Percentiles rank a stretch among this genome's conserved stretches.
phyloP scores from a whole-genome alignment of 2,113 vertebrate genomes.

The Polyodon spathula region DNA sequence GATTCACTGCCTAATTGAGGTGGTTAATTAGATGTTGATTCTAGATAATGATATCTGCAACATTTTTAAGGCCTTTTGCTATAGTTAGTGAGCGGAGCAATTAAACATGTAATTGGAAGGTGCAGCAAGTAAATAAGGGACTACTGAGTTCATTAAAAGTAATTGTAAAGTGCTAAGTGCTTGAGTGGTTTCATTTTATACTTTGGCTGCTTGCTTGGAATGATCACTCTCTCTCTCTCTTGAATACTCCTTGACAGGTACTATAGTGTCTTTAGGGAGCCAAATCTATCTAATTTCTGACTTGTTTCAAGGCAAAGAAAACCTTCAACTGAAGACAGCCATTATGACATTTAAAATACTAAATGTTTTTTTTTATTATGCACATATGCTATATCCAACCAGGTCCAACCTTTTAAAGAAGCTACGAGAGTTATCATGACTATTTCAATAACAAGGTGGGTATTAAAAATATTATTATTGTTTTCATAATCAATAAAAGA shows the following conservation, averaged over 20 bases:
- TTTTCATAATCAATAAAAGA: too few relatives aligned
- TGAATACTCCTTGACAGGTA: background rate
- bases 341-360: too few relatives aligned
- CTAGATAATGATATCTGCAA: conserved; percentile 33
- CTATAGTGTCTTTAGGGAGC: too few relatives aligned
- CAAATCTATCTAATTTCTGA: too few relatives aligned
- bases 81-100: conserved; percentile 42
- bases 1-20: conserved; percentile 28
- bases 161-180: conserved; percentile 28
- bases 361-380: too few relatives aligned
- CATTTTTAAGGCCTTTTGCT: conserved; percentile 34
- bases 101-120: conserved; percentile 45
- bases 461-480: too few relatives aligned
- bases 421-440: too few relatives aligned
- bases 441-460: too few relatives aligned
- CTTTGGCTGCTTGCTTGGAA: background rate
- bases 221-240: background rate
- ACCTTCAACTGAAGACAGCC: too few relatives aligned
- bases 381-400: too few relatives aligned
- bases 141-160: conserved; percentile 40
- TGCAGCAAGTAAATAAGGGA: conserved; percentile 46
- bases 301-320: too few relatives aligned
- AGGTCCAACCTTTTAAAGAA: too few relatives aligned
- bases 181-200: background rate
- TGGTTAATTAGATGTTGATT: conserved; percentile 40